Evolutionary conservation across 2,888 invertebrate genomes (phyloP), one percentile per base, ranked within the genome.

Genomic region (Aelia acuminata): DNA sequence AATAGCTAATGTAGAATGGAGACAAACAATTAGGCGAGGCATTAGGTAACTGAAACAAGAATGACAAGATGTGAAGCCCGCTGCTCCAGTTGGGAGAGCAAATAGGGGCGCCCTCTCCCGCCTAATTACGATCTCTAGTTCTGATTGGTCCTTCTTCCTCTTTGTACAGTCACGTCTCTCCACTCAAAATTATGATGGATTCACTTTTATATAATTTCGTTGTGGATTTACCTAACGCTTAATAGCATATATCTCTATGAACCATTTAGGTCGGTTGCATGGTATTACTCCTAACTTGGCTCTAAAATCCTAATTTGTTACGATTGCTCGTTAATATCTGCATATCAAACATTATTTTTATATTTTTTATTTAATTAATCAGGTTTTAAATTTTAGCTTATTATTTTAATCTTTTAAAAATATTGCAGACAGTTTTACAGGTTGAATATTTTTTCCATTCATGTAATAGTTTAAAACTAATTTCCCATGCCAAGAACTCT

Each of bases 71-170:
- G 80, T 80, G 80, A 80, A 43, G 43, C 43, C 80, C 43, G 80
- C 80, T 80, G 80, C n/a, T 80, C 43, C 43, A 80, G 43, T 80
- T 80, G 22, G 80, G n/a, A 80, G 43, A 47, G 80, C 80, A 80
- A 80, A 80, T 80, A 80, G 43, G 80, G 80, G 80, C n/a, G 43
- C 80, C 80, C 80, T 43, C 75, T 75, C n/a, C 80, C n/a, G 43
- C 43, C 80, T 70, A 70, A 70, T 70, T 70, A 70, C 63, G 63
- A 70, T 70, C 63, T 35, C 35, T 20, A 35, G 18, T 70, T 70
- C 63, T 70, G 63, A 70, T 70, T 70, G 63, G 63, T 35, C 31
- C 57, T 10, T 2, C 57, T 26, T 26, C 20, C 20, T 70, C 7
- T 70, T 70, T 35, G 18, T 35, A 35, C 35, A 35, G 18, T 35